These are phyloP conservation scores for Ancistrus triradiatus DNA, from an alignment of 2,113 vertebrate species.

Conservation along the genomic window DNA sequence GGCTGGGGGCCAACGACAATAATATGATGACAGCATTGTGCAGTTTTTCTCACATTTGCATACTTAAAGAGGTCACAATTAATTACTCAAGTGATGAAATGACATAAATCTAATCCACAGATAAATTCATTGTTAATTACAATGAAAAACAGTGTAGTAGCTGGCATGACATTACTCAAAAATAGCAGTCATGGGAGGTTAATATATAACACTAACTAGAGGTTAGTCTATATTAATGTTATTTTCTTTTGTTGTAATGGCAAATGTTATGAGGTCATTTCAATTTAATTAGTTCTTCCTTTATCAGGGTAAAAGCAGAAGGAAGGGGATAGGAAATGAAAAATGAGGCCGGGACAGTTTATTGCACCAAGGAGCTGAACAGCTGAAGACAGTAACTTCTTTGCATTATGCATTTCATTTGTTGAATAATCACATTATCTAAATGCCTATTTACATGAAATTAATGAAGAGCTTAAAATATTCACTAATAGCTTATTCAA, in stretches of 20 bases:
- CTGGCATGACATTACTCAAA: slow-evolving; percentile 49
- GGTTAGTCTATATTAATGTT: slow-evolving; percentile 65
- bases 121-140: slow-evolving; percentile 64
- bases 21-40: slow-evolving; percentile 46
- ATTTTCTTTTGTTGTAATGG: slow-evolving; percentile 53
- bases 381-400: too few species aligned
- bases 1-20: slow-evolving; percentile 43
- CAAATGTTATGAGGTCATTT: slow-evolving; percentile 55
- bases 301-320: slow-evolving; percentile 49
- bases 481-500: too few species aligned
- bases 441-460: too few species aligned
- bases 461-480: too few species aligned
- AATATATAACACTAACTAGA: slow-evolving; percentile 47
- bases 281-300: slow-evolving; percentile 59
- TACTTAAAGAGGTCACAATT: slow-evolving; percentile 56
- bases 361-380: too few species aligned
- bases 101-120: slow-evolving; percentile 51
- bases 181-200: slow-evolving; percentile 27
- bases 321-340: background rate
- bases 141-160: slow-evolving; percentile 43
- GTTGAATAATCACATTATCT: background rate
- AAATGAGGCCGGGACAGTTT: background rate
- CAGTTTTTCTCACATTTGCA: slow-evolving; percentile 40
- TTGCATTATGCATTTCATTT: too few species aligned
- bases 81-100: slow-evolving; percentile 48